phyloP scores from a whole-genome alignment of 2,888 invertebrate species.

The Nipponacmea schrenckii region DNA sequence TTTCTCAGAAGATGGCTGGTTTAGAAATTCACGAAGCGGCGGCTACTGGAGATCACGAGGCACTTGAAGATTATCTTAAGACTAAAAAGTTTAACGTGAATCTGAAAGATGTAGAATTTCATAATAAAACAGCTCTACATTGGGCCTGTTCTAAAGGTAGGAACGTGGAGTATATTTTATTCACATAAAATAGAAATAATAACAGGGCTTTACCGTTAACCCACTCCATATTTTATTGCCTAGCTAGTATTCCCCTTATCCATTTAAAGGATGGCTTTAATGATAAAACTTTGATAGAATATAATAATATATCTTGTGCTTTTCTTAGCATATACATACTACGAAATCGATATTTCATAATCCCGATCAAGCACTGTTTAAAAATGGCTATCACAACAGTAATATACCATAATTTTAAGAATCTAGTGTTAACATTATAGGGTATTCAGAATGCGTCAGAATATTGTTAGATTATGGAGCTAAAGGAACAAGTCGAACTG shows the following conservation, averaged over 20 bases:
- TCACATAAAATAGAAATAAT: background rate
- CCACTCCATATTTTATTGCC: too few species aligned
- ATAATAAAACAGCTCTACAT: conserved; percentile 58
- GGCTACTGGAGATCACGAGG: conserved; percentile 58
- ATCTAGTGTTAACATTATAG: too few species aligned
- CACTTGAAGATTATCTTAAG: conserved; percentile 56
- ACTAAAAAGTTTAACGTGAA: conserved; percentile 60
- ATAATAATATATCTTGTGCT: too few species aligned
- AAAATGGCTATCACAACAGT: too few species aligned
- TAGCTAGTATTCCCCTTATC: too few species aligned
- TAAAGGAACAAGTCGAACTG: conserved; percentile 50
- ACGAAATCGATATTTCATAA: too few species aligned
- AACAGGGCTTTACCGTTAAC: background rate
- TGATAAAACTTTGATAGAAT: too few species aligned
- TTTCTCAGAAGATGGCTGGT: conserved; percentile 37
- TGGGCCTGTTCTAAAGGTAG: conserved; percentile 64
- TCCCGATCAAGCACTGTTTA: too few species aligned
- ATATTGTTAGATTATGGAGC: conserved; percentile 61
- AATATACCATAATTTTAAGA: too few species aligned
- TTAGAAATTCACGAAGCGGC: conserved; percentile 64
- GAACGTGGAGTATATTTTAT: too few species aligned
- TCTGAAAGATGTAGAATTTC: conserved; percentile 58
- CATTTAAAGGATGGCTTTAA: background rate
- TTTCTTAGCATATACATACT: too few species aligned
- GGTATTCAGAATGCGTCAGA: conserved; percentile 60